Evolutionary conservation across 1,140 invertebrate genomes (phyloP).

Genomic region (Bursaphelenchus mucronatus): DNA sequence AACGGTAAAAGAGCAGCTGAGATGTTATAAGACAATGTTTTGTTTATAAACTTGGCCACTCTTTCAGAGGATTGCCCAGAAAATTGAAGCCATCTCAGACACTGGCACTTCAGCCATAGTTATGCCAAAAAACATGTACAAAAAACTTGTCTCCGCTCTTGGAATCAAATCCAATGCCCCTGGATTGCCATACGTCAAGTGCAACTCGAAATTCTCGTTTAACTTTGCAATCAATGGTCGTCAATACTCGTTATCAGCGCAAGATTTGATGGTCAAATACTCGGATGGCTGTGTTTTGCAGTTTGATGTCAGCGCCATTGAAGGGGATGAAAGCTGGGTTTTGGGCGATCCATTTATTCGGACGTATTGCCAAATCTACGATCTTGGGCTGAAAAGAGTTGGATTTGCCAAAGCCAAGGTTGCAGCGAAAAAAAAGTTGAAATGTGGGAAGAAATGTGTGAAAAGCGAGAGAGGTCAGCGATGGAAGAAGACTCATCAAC

Average conservation of each 20-base stretch:
- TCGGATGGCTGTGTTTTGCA: constrained; percentile 18
- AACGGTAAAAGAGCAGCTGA: neutral
- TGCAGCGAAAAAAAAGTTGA: too few relatives aligned
- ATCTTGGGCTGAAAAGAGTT: neutral
- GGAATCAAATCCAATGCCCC: neutral
- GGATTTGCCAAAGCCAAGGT: too few relatives aligned
- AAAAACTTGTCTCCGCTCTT: neutral
- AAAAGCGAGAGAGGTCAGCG: too few relatives aligned
- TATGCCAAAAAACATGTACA: constrained; percentile 4
- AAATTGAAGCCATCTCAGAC: constrained; percentile 9
- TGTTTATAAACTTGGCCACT: neutral
- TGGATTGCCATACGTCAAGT: constrained; percentile 7
- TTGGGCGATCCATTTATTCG: constrained; percentile 7
- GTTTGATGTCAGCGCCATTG: neutral
- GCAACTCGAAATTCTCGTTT: constrained; percentile 6
- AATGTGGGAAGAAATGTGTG: too few relatives aligned
- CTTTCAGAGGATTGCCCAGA: neutral
- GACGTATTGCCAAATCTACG: constrained; percentile 10
- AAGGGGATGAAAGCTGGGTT: constrained; percentile 12
- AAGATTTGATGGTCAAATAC: constrained; percentile 18
- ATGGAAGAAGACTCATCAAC: too few relatives aligned
- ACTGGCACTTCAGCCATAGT: constrained; percentile 6
- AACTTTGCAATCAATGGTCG: neutral
- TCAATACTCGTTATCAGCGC: neutral
- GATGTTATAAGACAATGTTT: neutral